phyloP scores from a whole-genome alignment of 2,113 vertebrate genomes.

The Coreoperca whiteheadi region DNA sequence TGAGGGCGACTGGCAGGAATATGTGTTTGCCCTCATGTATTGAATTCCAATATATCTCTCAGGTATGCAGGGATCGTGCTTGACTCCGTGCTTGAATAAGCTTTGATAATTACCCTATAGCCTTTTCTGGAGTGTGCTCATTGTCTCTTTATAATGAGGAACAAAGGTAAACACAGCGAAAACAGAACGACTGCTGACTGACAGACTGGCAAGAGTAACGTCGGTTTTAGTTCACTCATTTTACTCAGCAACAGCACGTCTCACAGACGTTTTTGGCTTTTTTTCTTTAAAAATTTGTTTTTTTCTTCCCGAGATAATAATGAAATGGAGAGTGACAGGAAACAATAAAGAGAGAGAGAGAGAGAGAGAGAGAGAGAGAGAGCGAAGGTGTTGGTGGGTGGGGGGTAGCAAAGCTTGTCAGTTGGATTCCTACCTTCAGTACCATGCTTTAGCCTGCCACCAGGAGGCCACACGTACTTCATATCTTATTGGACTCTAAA shows the following conservation, averaged over 20 bases:
- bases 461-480: constrained; percentile 47
- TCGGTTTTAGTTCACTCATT: constrained; percentile 37
- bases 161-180: constrained; percentile 60
- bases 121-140: constrained; percentile 53
- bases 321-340: constrained; percentile 52
- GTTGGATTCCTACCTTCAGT: constrained; percentile 50
- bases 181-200: constrained; percentile 32
- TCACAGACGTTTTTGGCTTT: not conserved
- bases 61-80: constrained; percentile 44
- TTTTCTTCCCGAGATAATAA: constrained; percentile 38
- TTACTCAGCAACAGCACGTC: constrained; percentile 32
- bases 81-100: constrained; percentile 57
- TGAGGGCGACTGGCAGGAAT: constrained; percentile 26
- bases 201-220: constrained; percentile 28
- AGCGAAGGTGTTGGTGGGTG: constrained; percentile 27
- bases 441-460: constrained; percentile 27
- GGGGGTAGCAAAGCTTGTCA: constrained; percentile 50
- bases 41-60: constrained; percentile 62
- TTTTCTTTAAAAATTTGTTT: constrained; percentile 21
- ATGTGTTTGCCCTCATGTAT: constrained; percentile 53
- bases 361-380: constrained; percentile 30
- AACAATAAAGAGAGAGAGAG: constrained; percentile 36
- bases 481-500: constrained; percentile 66
- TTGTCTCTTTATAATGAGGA: constrained; percentile 65
- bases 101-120: constrained; percentile 69